Evolutionary conservation across 2,797 vertebrate species (phyloP).

Genomic region (Vespertilio murinus): DNA sequence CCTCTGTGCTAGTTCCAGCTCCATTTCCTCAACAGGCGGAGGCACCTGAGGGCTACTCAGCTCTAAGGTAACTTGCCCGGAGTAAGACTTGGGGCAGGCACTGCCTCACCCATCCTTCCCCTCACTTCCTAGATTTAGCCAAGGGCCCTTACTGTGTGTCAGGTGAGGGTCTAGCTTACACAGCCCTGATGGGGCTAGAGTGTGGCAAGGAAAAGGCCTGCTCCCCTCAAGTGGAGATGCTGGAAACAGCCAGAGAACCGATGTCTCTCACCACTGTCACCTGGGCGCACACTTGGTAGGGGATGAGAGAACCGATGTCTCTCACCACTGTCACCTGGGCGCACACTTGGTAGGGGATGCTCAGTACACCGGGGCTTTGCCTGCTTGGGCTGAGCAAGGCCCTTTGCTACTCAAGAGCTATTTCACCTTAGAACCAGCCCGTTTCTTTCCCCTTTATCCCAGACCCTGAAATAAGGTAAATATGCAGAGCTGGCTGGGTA

Average conservation of each 20-base stretch:
- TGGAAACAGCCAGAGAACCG: too few species aligned
- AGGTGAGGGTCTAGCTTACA: not conserved
- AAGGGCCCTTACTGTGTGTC: accelerated
- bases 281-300: not conserved
- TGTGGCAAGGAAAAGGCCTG: not conserved
- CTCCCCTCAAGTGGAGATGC: not conserved
- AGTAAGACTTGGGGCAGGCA: not conserved
- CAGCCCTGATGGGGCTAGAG: too few species aligned
- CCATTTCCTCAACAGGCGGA: not conserved
- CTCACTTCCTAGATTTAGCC: not conserved
- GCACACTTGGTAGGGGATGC: not conserved
- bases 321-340: accelerated
- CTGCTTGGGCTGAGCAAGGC: too few species aligned
- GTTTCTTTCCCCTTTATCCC: not conserved
- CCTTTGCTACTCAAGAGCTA: not conserved
- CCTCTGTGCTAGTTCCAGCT: accelerated
- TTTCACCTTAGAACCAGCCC: not conserved
- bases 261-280: accelerated
- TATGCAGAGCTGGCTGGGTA: slow-evolving; percentile 29
- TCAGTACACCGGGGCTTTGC: accelerated
- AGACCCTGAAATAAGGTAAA: not conserved
- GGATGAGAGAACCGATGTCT: not conserved
- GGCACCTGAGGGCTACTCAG: not conserved
- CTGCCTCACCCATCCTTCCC: accelerated
- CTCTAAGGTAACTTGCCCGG: not conserved